These are phyloP conservation scores for Platysteira castanea DNA, from an alignment of 2,113 vertebrate genomes.

Conservation along the genomic window DNA sequence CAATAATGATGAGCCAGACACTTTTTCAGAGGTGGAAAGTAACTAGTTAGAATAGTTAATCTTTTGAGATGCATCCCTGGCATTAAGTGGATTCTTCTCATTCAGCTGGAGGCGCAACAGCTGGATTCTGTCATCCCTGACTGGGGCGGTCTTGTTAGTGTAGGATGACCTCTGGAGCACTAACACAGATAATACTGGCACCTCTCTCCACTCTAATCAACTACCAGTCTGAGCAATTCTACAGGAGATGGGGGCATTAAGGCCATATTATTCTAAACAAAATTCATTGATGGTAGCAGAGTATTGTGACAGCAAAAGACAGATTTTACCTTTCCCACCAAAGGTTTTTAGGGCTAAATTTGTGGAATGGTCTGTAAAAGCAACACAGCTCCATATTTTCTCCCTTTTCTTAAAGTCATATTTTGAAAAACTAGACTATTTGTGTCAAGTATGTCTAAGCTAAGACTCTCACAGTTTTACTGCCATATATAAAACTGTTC, in stretches of 20 bases:
- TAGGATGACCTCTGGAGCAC: constrained; percentile 90
- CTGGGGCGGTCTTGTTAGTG: constrained; percentile 90
- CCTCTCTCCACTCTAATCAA: constrained; percentile 88
- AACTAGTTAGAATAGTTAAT: constrained; percentile 63
- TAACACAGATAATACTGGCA: constrained; percentile 96
- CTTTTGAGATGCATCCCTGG: constrained; percentile 64
- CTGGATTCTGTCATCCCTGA: constrained; percentile 89
- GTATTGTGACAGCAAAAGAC: constrained; percentile 75
- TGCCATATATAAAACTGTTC: background rate
- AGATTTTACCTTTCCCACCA: constrained; percentile 70
- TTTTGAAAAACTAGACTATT: constrained; percentile 7
- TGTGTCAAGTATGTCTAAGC: background rate
- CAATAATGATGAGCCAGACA: constrained; percentile 54
- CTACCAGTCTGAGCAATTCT: constrained; percentile 82
- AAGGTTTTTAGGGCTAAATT: constrained; percentile 43
- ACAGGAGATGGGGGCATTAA: constrained; percentile 77
- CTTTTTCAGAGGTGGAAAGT: constrained; percentile 65
- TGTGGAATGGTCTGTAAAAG: constrained; percentile 20
- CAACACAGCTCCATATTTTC: background rate
- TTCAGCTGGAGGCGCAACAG: constrained; percentile 70
- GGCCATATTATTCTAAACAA: constrained; percentile 85
- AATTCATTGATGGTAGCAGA: constrained; percentile 77
- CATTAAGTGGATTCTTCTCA: constrained; percentile 75
- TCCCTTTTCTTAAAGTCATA: background rate
- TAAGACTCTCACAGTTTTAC: constrained; percentile 39